Percentiles rank a stretch among this genome's conserved stretches.
Conservation (phyloP, 2,888 invertebrate genomes). For the Acleris laterana region DNA sequence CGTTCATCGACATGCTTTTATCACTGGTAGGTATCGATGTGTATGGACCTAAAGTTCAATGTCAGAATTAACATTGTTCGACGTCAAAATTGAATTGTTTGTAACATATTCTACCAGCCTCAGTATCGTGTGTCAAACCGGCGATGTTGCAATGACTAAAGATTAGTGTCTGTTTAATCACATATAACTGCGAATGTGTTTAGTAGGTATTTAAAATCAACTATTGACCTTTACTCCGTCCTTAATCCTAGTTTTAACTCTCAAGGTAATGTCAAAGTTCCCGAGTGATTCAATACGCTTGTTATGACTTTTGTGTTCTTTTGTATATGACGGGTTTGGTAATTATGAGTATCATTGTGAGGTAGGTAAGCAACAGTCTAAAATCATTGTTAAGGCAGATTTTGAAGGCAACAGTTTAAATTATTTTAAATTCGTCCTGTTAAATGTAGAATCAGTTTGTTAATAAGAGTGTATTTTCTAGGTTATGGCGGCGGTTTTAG, state of each 20-base stretch:
- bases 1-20: constrained; percentile 63
- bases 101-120: constrained; percentile 31
- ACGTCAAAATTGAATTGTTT: not conserved
- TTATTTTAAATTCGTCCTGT: too few relatives aligned
- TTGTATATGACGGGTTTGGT: too few relatives aligned
- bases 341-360: too few relatives aligned
- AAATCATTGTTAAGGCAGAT: not conserved
- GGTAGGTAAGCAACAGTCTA: not conserved
- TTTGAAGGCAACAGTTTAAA: too few relatives aligned
- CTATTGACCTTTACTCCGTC: constrained; percentile 25
- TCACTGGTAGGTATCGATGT: constrained; percentile 58
- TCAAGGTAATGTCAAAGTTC: constrained; percentile 33
- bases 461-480: constrained; percentile 50
- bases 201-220: constrained; percentile 11
- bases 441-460: too few relatives aligned
- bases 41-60: not conserved
- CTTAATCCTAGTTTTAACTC: constrained; percentile 23
- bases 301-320: not conserved
- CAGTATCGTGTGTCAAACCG: constrained; percentile 49
- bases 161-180: constrained; percentile 40
- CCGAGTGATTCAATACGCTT: constrained; percentile 6
- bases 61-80: not conserved
- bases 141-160: constrained; percentile 54
- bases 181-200: constrained; percentile 21
- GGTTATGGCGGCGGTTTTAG: constrained; percentile 55